Conservation (phyloP, 92 coral and sea anemone genomes). For the Zoanthus solanderi region DNA sequence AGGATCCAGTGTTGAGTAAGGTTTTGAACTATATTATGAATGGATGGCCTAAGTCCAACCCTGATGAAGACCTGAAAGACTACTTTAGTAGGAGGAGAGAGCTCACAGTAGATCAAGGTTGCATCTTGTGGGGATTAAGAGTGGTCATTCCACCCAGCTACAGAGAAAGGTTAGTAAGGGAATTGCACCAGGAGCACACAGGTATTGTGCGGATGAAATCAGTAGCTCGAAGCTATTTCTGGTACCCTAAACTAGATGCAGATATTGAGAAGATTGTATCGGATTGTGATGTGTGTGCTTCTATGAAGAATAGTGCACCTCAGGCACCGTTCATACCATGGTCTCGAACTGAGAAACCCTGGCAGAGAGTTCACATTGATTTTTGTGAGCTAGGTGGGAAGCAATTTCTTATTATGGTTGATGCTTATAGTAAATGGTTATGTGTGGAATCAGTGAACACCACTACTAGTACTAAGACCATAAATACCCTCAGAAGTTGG, state of each 20-base stretch:
- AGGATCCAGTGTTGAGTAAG: no score
- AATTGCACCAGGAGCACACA: constrained; percentile 66
- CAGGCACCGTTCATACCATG: no score
- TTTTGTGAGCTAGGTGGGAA: constrained; percentile 40
- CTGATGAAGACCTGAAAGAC: constrained; percentile 49
- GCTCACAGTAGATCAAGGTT: constrained; percentile 57
- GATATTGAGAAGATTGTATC: constrained; percentile 46
- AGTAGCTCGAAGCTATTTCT: constrained; percentile 62
- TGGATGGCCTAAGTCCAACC: constrained; percentile 45
- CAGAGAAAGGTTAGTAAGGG: constrained; percentile 46
- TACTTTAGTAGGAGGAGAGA: constrained; percentile 47
- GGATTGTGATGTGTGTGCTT: constrained; percentile 43
- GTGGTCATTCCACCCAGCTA: constrained; percentile 50
- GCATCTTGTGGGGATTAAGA: constrained; percentile 61
- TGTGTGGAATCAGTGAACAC: constrained; percentile 32
- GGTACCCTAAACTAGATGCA: constrained; percentile 59
- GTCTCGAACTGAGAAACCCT: constrained; percentile 7
- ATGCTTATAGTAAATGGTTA: constrained; percentile 45
- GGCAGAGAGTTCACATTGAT: constrained; percentile 60
- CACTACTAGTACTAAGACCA: constrained; percentile 30
- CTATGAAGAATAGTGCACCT: background rate
- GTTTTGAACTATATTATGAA: background rate
- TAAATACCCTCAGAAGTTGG: constrained; percentile 38
- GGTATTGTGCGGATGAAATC: constrained; percentile 65
- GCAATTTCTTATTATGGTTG: constrained; percentile 32